Conservation (phyloP, 2,113 vertebrate species). For the Macrotis lagotis region DNA sequence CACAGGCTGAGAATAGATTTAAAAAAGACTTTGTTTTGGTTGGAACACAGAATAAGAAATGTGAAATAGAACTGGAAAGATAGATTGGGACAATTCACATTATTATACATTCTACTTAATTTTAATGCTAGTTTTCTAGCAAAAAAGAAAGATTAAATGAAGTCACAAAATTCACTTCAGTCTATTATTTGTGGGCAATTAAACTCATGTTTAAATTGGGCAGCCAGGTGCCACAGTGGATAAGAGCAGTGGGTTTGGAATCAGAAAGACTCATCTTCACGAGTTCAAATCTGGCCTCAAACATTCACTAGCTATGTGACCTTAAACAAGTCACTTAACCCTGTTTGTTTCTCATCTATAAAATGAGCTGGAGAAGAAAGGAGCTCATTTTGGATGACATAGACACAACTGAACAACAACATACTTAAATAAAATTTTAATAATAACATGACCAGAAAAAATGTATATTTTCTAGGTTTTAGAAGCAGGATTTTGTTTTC, state of each 20-base stretch:
- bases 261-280: too few species aligned
- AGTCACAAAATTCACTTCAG: neutral
- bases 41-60: neutral
- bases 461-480: neutral
- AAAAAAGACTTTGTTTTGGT: neutral
- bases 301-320: too few species aligned
- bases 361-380: too few species aligned
- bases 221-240: too few species aligned
- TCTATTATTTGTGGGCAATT: neutral
- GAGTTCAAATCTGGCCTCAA: too few species aligned
- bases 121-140: neutral
- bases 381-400: too few species aligned
- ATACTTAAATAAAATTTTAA: too few species aligned
- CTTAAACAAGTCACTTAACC: too few species aligned
- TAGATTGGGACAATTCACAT: neutral
- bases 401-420: too few species aligned
- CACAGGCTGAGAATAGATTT: neutral
- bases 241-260: neutral
- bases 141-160: neutral
- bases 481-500: neutral
- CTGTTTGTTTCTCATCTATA: too few species aligned
- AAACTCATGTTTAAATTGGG: neutral
- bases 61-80: neutral
- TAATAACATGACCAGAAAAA: neutral
- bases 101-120: neutral